Percentiles rank a stretch among this genome's conserved stretches.
phyloP scores from a whole-genome alignment of 1,140 invertebrate species.

The Brachionus calyciflorus region DNA sequence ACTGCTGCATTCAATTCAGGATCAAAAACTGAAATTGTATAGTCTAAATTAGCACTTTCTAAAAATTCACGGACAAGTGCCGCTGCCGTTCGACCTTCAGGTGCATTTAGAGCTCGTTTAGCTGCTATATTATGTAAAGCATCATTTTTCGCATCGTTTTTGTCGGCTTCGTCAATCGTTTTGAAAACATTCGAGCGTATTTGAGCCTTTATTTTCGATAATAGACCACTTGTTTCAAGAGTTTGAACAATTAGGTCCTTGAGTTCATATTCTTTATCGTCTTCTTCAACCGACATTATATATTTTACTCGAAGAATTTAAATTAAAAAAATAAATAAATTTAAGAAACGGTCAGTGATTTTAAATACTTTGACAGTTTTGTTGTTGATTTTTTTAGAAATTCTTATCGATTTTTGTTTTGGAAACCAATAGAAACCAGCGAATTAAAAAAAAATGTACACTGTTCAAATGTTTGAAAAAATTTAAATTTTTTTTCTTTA shows the following conservation, averaged over 20 bases:
- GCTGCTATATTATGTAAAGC: not conserved
- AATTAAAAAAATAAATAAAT: not conserved
- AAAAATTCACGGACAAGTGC: constrained; percentile 32
- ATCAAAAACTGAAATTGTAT: constrained; percentile 32
- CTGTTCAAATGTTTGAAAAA: too few relatives aligned
- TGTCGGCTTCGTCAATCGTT: constrained; percentile 15
- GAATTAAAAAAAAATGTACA: too few relatives aligned
- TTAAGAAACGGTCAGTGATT: too few relatives aligned
- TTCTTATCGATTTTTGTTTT: not conserved
- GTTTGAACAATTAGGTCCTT: constrained; percentile 45
- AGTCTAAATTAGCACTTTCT: constrained; percentile 21
- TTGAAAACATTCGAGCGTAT: constrained; percentile 22
- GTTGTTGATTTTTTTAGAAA: too few relatives aligned
- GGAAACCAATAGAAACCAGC: constrained; percentile 41
- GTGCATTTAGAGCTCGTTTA: not conserved
- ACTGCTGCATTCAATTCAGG: constrained; percentile 28
- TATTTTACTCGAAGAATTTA: not conserved
- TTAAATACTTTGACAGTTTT: too few relatives aligned
- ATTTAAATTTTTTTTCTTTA: too few relatives aligned
- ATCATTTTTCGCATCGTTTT: not conserved
- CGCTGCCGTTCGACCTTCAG: constrained; percentile 12
- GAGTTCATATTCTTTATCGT: constrained; percentile 39
- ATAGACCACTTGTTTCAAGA: constrained; percentile 26
- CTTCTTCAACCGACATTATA: constrained; percentile 42
- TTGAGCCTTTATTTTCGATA: constrained; percentile 42